These are phyloP conservation scores for Andrena praecox DNA, from an alignment of 2,888 invertebrate genomes.

Conservation along the genomic window DNA sequence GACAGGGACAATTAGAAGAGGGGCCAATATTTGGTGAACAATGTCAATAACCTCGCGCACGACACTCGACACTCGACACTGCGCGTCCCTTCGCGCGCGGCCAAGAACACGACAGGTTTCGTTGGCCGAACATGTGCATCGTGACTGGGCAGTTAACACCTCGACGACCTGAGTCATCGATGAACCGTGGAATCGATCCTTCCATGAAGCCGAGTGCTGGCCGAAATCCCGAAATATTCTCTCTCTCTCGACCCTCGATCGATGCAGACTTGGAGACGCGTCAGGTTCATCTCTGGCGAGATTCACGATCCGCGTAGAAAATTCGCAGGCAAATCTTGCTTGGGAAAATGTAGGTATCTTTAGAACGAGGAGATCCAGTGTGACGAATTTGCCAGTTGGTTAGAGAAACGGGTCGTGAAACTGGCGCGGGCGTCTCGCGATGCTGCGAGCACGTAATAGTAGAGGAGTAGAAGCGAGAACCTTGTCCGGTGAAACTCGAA, in stretches of 20 bases:
- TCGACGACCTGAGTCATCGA: constrained; percentile 72
- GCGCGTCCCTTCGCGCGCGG: constrained; percentile 54
- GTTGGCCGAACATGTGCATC: constrained; percentile 78
- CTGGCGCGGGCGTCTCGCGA: constrained; percentile 16
- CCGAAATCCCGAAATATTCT: constrained; percentile 24
- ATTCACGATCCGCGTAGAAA: neutral
- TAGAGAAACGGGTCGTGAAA: constrained; percentile 36
- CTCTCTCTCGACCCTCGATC: constrained; percentile 5
- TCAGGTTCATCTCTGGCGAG: neutral
- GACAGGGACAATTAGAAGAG: constrained; percentile 37
- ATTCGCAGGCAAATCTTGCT: neutral
- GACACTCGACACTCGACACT: constrained; percentile 58
- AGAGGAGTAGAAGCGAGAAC: constrained; percentile 59
- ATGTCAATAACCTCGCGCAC: constrained; percentile 78
- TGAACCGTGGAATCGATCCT: constrained; percentile 66
- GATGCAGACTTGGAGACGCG: neutral
- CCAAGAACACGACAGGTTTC: constrained; percentile 73
- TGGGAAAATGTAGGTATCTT: neutral
- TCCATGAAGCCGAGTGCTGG: constrained; percentile 27
- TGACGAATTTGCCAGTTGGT: constrained; percentile 20
- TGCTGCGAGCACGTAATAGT: constrained; percentile 51
- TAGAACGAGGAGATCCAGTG: neutral
- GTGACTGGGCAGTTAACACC: constrained; percentile 81
- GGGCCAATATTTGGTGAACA: constrained; percentile 77
- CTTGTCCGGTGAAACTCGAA: constrained; percentile 58